Evolutionary conservation across 2,113 vertebrate species (phyloP).

Genomic region (Catagonus wagneri): DNA sequence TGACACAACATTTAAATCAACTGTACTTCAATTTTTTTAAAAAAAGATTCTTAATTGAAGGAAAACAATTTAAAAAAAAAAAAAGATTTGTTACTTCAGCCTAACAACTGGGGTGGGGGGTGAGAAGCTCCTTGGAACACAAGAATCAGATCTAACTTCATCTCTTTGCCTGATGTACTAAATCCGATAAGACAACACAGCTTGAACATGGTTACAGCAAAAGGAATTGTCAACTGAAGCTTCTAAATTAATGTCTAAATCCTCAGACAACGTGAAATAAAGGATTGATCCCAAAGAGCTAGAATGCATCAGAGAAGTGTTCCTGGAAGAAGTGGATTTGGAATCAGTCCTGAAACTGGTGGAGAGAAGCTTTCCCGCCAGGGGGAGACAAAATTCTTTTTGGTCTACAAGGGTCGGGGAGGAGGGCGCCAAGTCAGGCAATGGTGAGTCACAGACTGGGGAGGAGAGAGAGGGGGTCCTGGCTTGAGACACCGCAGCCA

Average conservation of each 20-base stretch:
- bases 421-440: neutral
- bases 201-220: neutral
- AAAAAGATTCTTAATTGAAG: too few relatives aligned
- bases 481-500: neutral
- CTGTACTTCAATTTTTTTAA: too few relatives aligned
- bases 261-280: neutral
- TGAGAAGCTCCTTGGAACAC: neutral
- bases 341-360: neutral
- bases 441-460: slow-evolving; percentile 26
- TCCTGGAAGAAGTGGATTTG: slow-evolving; percentile 12
- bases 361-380: neutral
- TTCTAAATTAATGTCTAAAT: neutral
- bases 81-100: neutral
- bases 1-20: too few relatives aligned
- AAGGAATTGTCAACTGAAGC: neutral
- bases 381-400: neutral
- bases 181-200: neutral
- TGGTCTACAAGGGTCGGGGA: neutral
- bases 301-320: neutral
- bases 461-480: neutral
- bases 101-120: fast-evolving
- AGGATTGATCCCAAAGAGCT: neutral
- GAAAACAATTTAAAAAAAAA: too few relatives aligned
- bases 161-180: neutral
- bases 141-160: neutral